Evolutionary conservation across 2,113 vertebrate genomes (phyloP), one percentile per base, ranked within the genome.

Genomic region (Odocoileus virginianus): DNA sequence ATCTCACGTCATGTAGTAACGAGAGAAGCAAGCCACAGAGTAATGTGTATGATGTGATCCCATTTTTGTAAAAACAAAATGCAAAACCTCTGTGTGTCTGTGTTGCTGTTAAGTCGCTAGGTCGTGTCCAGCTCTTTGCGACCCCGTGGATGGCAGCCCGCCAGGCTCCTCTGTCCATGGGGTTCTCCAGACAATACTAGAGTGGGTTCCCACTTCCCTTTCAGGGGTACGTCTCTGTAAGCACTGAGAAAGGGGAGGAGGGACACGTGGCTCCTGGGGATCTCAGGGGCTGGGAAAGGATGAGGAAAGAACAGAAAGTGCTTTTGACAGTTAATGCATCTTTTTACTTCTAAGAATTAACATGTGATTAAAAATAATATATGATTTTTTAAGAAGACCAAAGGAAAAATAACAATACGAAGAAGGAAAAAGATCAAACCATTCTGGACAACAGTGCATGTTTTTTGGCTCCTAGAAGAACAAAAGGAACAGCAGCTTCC

Each of bases 21-120:
- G n/a, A 55, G 50, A n/a, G 79, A n/a, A 45, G 27, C 45, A 45
- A 83, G 21, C 36, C 50, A 27, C 45, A 67, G 54, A 7, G 2
- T 30, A 50, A 43, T 4, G 47, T 30, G 21, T 28, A 14, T 17
- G 15, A 8, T 45, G 23, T 5, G 47, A 67, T 58, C 84, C 10
- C 14, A 14, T 19, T 47, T 50, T 19, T 54, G 43, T 50, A 36
- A 64, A 60, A 28, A 71, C 45, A 45, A 81, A 43, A 61, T 1
- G 52, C 17, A 25, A 19, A 79, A 60, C 11, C n/a, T 28, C 58
- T 27, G 2, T 6, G 3, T 36, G 40, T 82, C 28, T 19, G 1
- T 12, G 33, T 0, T 25, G 23, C 0, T 27, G 71, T 27, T 43
- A 3, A 43, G 36, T 14, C 6, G 0, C 71, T 12, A 3, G 27